phyloP scores from a whole-genome alignment of 2,113 vertebrate genomes.

The Lucifuga dentata region DNA sequence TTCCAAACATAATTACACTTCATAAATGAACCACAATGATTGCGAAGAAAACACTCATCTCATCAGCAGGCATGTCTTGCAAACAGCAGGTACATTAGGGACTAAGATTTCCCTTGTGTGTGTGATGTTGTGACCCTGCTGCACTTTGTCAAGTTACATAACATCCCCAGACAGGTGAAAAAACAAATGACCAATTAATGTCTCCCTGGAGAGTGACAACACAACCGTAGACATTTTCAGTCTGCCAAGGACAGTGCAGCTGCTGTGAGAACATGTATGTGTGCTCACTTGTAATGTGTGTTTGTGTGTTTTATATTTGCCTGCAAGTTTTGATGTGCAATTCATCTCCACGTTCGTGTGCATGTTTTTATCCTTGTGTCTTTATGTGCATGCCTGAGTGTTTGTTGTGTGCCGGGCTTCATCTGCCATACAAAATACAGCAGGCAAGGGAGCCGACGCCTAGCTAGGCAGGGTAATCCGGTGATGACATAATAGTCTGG shows the following conservation, averaged over 20 bases:
- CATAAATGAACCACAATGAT: not conserved
- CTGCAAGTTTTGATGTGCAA: not conserved
- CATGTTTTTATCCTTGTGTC: not conserved
- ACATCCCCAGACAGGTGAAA: slow-evolving; percentile 68
- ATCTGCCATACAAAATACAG: slow-evolving; percentile 23
- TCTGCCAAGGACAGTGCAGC: slow-evolving; percentile 30
- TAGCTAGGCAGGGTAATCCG: slow-evolving; percentile 37
- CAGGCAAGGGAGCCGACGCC: slow-evolving; percentile 7
- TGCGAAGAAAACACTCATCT: slow-evolving; percentile 25
- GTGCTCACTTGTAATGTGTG: no score
- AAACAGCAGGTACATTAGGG: slow-evolving; percentile 42
- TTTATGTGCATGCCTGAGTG: not conserved
- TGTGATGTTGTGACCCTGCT: slow-evolving; percentile 53
- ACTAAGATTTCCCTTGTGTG: slow-evolving; percentile 24
- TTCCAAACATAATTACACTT: slow-evolving; percentile 13
- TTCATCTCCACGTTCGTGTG: not conserved
- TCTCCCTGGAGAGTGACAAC: slow-evolving; percentile 46
- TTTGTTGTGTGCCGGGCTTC: not conserved
- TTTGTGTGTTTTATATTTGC: not conserved
- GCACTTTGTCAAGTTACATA: slow-evolving; percentile 61
- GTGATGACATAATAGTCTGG: slow-evolving; percentile 52
- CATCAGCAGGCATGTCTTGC: slow-evolving; percentile 17
- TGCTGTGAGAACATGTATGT: slow-evolving; percentile 40
- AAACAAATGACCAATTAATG: slow-evolving; percentile 71
- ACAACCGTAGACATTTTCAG: slow-evolving; percentile 28